phyloP scores from a whole-genome alignment of 2,797 vertebrate species.

The Melanotaenia parkinsoni region DNA sequence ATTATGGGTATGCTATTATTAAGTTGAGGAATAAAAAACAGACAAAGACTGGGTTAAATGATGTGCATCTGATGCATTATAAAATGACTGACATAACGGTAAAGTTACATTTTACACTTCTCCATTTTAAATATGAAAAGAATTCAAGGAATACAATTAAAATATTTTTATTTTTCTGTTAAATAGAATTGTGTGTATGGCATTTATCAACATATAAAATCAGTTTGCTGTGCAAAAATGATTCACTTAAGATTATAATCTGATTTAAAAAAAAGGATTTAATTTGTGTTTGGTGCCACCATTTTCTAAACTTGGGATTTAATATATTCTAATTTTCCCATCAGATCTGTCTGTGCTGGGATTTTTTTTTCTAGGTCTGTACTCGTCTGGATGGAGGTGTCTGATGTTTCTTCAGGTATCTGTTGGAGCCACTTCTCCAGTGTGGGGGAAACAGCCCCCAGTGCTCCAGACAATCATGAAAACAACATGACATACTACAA shows the following conservation, averaged over 20 bases:
- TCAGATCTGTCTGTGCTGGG: conserved; percentile 46
- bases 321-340: conserved; percentile 50
- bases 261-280: conserved; percentile 33
- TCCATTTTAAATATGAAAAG: not conserved
- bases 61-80: not conserved
- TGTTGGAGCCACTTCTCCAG: no score
- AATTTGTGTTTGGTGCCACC: conserved; percentile 20
- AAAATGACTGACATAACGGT: not conserved
- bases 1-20: no score
- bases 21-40: no score
- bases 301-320: conserved; percentile 49
- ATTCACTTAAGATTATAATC: conserved; percentile 33
- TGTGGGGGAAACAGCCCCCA: no score
- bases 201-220: not conserved
- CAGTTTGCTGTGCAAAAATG: not conserved
- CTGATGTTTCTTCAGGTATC: no score
- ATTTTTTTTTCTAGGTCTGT: conserved; percentile 25
- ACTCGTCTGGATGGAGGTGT: no score
- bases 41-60: not conserved
- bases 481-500: not conserved
- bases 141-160: not conserved
- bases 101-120: not conserved
- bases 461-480: not conserved
- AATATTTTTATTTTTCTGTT: not conserved
- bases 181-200: not conserved